Evolutionary conservation across 2,888 invertebrate genomes (phyloP), one percentile per base, ranked within the genome.

Genomic region (Microplitis deprimator): DNA sequence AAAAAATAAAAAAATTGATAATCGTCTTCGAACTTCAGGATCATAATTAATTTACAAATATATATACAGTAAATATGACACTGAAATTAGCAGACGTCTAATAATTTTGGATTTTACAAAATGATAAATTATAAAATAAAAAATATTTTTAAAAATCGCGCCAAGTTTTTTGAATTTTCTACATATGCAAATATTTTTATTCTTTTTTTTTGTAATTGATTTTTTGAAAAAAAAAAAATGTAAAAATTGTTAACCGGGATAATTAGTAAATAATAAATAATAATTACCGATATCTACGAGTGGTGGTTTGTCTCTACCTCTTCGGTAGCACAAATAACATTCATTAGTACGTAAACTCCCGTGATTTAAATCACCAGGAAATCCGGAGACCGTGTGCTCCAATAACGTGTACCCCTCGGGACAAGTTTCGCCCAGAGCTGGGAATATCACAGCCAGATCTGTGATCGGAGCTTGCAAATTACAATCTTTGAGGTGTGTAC

Each of bases 291-390:
- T 97, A 91, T 99, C 99, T 70, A 98, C 98, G 79, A 99, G 93
- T 7, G 99, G 98, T 73, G 99, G 97, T 87, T 96, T 96, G 89
- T 99, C 98, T 84, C 97, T 92, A 41, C 99, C 98, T 77, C 99
- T 92, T 81, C 95, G 93, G 90, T 94, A 97, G 90, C 98, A 99
- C 76, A 99, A 92, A 90, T 94, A 99, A 89, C 98, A 97, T 89
- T 97, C 97, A 6, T 96, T 95, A 78, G 97, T 96, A 64, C 98
- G 93, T 86, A 99, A 93, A 83, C 98, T 98, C 50, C 99, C 99
- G 93, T 98, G 98, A 90, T 99, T 99, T 80, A 99, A 92, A 91
- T 99, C 97, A 0, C 99, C 99, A 29, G 95, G 94, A 82, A 96
- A 92, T 0, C 98, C 96, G 70, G 95, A 93, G 61, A 97, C 97